phyloP scores from a whole-genome alignment of 2,797 vertebrate species.

The Sebastes hubbsi region DNA sequence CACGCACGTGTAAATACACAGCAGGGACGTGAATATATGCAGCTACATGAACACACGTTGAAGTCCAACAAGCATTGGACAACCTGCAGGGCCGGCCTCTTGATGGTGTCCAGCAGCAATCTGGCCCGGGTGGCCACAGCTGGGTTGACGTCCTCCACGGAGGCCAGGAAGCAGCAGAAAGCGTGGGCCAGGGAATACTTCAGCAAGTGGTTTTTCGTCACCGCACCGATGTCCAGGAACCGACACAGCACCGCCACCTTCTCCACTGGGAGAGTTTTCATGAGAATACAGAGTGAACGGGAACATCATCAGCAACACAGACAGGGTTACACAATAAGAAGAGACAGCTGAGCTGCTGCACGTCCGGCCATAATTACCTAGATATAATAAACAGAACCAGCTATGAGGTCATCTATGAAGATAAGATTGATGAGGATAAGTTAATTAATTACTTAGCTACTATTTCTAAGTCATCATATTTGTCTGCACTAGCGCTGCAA shows the following conservation, averaged over 20 bases:
- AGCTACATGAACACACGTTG: neutral
- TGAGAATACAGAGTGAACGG: neutral
- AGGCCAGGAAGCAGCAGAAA: slow-evolving; percentile 97
- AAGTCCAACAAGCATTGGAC: neutral
- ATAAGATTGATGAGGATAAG: neutral
- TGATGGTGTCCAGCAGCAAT: slow-evolving; percentile 95
- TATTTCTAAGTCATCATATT: neutral
- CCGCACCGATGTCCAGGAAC: slow-evolving; percentile 96
- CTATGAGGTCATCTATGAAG: neutral
- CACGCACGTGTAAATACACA: slow-evolving; percentile 19
- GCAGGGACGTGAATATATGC: neutral
- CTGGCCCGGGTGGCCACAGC: slow-evolving; percentile 96
- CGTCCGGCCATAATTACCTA: neutral
- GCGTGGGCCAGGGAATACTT: slow-evolving; percentile 97
- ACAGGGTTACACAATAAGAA: neutral
- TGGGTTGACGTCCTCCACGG: slow-evolving; percentile 98
- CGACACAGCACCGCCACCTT: slow-evolving; percentile 97
- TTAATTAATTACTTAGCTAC: neutral
- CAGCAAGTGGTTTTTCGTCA: slow-evolving; percentile 96
- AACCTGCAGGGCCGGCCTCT: slow-evolving; percentile 95
- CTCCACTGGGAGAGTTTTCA: slow-evolving; percentile 85
- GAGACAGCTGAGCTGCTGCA: slow-evolving; percentile 6
- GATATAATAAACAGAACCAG: slow-evolving; percentile 11
- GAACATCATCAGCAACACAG: slow-evolving; percentile 6
- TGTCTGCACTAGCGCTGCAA: neutral